Evolutionary conservation across 1,140 invertebrate genomes (phyloP), one percentile per base, ranked within the genome.

Genomic region (Drosophila pachea): DNA sequence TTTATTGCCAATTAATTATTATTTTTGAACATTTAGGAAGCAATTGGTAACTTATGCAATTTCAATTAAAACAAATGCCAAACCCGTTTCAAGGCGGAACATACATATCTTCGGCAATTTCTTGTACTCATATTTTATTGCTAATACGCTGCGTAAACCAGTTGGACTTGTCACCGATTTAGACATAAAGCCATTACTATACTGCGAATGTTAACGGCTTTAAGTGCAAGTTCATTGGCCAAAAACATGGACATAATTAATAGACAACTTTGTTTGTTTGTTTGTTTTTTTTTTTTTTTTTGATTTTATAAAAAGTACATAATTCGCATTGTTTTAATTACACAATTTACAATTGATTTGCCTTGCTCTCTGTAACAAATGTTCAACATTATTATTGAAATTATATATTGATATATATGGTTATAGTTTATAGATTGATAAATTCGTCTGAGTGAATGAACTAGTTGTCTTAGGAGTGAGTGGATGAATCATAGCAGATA

Each of bases 241-340:
- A 64, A 68, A 61, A 49, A 61, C 49, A 52, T 35, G 14, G 7
- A 29, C 53, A 71, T 42, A 11, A 52, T 67, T 73, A 53, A 43
- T n/a, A 47, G 33, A 66, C 11, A 49, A 70, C 42, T 7, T 42
- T 31, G 22, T 48, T 38, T 2, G 3, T 29, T 7, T 55, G n/a
- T n/a, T n/a, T n/a, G n/a, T n/a, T n/a, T n/a, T n/a, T n/a, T n/a
- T 60, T 61, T 63, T 68, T 69, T 54, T 14, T 38, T 72, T 74
- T 86, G 81, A 81, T 86, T 86, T 84, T 86, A 86, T 86, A 86
- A 86, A 86, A 86, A 86, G 81, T 86, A 86, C 81, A 86, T 86
- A 86, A 86, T 86, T 86, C 81, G 81, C 81, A 72, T 78, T 86
- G 77, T 73, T 61, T 86, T 75, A 81, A 81, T 86, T 86, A 81